These are phyloP conservation scores for Onchidella celtica DNA, from an alignment of 2,888 invertebrate species.

Conservation along the genomic window DNA sequence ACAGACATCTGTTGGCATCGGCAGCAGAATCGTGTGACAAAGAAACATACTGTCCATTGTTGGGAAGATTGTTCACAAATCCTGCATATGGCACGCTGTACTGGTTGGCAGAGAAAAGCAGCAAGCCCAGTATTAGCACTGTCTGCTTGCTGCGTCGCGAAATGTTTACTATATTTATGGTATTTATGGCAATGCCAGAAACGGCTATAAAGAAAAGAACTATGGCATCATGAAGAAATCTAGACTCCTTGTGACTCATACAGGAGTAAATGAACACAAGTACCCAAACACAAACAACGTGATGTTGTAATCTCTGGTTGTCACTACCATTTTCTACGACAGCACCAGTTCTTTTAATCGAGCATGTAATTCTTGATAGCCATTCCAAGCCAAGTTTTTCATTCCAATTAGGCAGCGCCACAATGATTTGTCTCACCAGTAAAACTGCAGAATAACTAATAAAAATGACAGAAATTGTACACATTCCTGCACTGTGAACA, in stretches of 20 bases:
- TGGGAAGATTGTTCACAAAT: too few relatives aligned
- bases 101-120: not conserved
- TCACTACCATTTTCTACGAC: not conserved
- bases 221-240: slow-evolving; percentile 7
- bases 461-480: not conserved
- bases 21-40: slow-evolving; percentile 50
- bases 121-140: not conserved
- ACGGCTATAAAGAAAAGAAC: not conserved
- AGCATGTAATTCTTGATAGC: too few relatives aligned
- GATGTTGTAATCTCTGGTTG: not conserved
- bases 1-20: slow-evolving; percentile 62
- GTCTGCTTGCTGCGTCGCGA: too few relatives aligned
- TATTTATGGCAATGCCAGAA: not conserved
- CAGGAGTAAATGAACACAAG: not conserved
- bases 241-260: not conserved
- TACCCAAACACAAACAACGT: not conserved
- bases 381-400: too few relatives aligned
- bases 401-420: not conserved
- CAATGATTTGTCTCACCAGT: not conserved
- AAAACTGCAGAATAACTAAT: too few relatives aligned
- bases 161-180: not conserved
- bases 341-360: not conserved
- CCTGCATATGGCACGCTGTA: too few relatives aligned
- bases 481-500: not conserved
- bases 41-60: slow-evolving; percentile 57